Base-by-base conservation (phyloP, 2,113 vertebrate genomes). In the Plectropomus leopardus region DNA sequence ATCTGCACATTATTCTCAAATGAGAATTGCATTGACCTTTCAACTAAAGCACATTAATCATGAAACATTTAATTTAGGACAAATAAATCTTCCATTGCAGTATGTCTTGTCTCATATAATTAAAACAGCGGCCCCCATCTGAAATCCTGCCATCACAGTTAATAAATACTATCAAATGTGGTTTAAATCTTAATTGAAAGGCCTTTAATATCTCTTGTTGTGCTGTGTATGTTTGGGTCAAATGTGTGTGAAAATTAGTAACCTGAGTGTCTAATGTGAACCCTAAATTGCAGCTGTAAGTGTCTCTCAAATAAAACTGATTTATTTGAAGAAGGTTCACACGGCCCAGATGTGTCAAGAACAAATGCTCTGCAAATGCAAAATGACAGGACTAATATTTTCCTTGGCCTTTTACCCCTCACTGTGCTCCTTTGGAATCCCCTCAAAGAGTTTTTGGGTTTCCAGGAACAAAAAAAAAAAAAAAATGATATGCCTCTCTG, bases 361-460 rank as follows among this genome's bases (percentile, higher is more conserved):
- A 34, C 50, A 65, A 64, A 76, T 55, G 16, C 63, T 51, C 40
- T 54, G 48, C 7, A 83, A 58, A 76, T 74, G 17, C 16, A 69
- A 77, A 85, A 72, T 42, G 30, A 77, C 13, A 53, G 44, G 36
- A 78, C 26, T 72, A 21, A 72, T 84, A 32, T 57, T 83, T 61
- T 58, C 48, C 32, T 63, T 73, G 61, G 36, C 48, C 59, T 74
- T 59, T 55, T 23, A 21, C 13, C 4, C 13, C 11, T 48, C 4
- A 1, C 51, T 64, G 45, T 61, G 1, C 40, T 50, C 1, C 0
- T 65, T 13, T 78, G 19, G 50, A 86, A 42, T 66, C n/a, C 44
- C 44, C n/a, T 72, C 28, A 55, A 82, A 71, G 61, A 30, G 15
- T 28, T 54, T 65, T 61, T 78, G 11, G 1, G 44, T 32, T 79